Evolutionary conservation across 2,797 vertebrate genomes (phyloP).

Genomic region (Anguilla pacifica): DNA sequence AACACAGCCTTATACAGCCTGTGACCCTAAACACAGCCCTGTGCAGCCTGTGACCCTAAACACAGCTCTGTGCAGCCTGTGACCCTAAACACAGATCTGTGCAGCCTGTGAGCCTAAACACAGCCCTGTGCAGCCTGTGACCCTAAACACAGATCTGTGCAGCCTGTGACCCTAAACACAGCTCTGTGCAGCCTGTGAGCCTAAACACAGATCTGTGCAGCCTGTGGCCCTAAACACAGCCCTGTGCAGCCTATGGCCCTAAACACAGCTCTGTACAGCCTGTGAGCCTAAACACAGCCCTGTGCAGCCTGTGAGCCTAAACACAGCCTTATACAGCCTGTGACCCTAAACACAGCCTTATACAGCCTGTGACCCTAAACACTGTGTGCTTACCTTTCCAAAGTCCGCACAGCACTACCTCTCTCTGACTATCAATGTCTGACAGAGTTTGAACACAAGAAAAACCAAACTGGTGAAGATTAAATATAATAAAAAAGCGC

Average conservation of each 20-base stretch:
- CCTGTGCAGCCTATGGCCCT: no score
- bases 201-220: no score
- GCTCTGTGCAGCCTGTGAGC: no score
- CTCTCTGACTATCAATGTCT: conserved; percentile 11
- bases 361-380: neutral
- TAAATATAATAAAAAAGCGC: neutral
- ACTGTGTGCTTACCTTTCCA: conserved; percentile 27
- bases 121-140: neutral
- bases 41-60: no score
- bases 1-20: neutral
- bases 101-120: no score
- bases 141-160: neutral
- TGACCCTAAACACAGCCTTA: neutral
- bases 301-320: no score
- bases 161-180: no score
- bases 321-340: neutral
- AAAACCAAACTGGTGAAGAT: neutral
- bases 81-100: neutral
- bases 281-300: neutral
- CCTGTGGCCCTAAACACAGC: neutral
- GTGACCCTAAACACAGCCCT: no score
- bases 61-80: neutral
- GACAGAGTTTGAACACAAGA: neutral
- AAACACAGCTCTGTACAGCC: neutral
- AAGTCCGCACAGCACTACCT: conserved; percentile 45